Evolutionary conservation across 1,140 invertebrate species (phyloP), one percentile per base, ranked within the genome.

Genomic region (Drosophila bocki): DNA sequence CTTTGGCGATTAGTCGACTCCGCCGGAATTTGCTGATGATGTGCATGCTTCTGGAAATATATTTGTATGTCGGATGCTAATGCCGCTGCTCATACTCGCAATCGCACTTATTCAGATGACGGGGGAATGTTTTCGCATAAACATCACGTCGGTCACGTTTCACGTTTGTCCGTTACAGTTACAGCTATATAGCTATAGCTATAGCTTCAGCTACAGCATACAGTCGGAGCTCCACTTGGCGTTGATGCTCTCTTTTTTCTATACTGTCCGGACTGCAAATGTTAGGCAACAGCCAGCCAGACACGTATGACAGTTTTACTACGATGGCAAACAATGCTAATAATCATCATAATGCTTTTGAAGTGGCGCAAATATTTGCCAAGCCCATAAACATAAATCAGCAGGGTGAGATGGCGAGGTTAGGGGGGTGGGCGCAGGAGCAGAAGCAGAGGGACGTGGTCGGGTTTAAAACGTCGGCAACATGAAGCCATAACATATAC

Each of bases 301-400:
- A 87, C 83, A 90, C 85, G 85, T 90, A 74, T 85, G 85, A 82
- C 70, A 85, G 71, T 82, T 90, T 90, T 90, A 90, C 80, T 70
- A 61, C 74, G 47, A 81, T 75, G 77, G 69, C 80, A 88, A 90
- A 90, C 78, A 90, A 74, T 83, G 71, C 75, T 75, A 85, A 85
- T 90, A 88, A 85, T 80, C 68, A 90, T 82, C 79, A 77, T 80
- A 80, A 84, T 78, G 74, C 62, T 78, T 72, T 71, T 71, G 50
- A 86, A 86, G 82, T 86, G 77, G 53, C 62, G 83, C 72, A 88
- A 84, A 83, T 88, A 84, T 88, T 88, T 84, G 80, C 54, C 64
- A 83, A 77, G 51, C 45, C 77, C 80, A 84, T 87, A 70, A 87
- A 84, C 84, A 87, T 88, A 88, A 88, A 88, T 88, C 85, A 90